Percentiles rank a stretch among this genome's conserved stretches.
Conservation (phyloP, 2,113 vertebrate species). For the Oenanthe melanoleuca region DNA sequence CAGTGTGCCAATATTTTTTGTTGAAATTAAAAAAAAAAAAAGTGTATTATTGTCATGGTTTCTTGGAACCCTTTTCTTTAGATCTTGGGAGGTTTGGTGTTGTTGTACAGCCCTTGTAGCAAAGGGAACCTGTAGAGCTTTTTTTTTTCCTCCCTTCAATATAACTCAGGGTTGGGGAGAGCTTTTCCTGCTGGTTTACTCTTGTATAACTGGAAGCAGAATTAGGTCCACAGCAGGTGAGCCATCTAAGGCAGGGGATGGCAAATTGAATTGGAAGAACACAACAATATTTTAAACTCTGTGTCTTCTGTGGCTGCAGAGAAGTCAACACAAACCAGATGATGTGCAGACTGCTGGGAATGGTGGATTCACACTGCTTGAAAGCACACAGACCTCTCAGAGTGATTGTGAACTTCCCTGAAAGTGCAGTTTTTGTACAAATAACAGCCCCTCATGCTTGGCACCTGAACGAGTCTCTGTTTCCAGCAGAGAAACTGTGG, state of each 20-base stretch:
- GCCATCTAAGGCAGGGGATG: background rate
- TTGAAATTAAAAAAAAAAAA: background rate
- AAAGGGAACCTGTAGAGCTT: background rate
- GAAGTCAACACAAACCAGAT: background rate
- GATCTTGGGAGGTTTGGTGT: background rate
- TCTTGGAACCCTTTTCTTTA: background rate
- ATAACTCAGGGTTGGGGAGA: background rate
- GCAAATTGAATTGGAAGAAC: background rate
- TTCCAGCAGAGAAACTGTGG: slow-evolving; percentile 34
- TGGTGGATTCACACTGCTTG: background rate
- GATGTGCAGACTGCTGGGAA: background rate
- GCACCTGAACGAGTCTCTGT: slow-evolving; percentile 21
- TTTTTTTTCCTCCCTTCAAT: background rate
- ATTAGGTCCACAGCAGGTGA: slow-evolving; percentile 24
- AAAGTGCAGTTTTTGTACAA: background rate
- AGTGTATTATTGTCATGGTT: background rate
- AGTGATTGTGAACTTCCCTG: background rate
- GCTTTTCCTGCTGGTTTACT: background rate
- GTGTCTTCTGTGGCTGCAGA: background rate
- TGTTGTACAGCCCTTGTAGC: background rate
- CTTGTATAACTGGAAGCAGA: background rate
- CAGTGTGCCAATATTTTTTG: background rate
- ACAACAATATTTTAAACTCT: background rate
- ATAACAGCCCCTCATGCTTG: slow-evolving; percentile 10
- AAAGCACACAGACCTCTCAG: background rate